Conservation (phyloP, 2,797 vertebrate genomes). For the Kryptopterus vitreolus region DNA sequence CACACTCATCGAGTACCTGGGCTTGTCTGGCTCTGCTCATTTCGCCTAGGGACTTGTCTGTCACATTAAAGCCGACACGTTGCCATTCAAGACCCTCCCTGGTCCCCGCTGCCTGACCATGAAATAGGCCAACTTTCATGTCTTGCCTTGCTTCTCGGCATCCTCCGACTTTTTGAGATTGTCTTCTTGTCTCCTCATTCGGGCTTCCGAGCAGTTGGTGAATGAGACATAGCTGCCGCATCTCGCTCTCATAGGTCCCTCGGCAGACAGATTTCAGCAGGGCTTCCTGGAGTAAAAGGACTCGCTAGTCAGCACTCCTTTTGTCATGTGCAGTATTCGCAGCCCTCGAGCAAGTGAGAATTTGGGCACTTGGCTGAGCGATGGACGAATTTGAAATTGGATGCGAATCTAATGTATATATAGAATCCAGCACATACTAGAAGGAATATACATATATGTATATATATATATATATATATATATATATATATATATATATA, state of each 20-base stretch:
- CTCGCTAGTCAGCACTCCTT: conserved; percentile 49
- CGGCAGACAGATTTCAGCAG: conserved; percentile 62
- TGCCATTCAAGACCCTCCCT: conserved; percentile 79
- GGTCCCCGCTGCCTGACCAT: conserved; percentile 74
- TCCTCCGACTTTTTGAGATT: conserved; percentile 71
- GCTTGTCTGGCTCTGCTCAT: conserved; percentile 71
- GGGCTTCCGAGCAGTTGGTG: conserved; percentile 64
- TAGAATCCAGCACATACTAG: background rate
- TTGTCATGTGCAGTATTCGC: conserved; percentile 49
- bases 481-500: background rate
- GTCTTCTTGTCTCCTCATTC: conserved; percentile 45
- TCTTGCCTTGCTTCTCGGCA: conserved; percentile 72
- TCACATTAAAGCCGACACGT: conserved; percentile 82
- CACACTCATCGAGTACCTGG: conserved; percentile 81
- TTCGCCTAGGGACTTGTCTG: conserved; percentile 82
- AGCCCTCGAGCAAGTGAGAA: conserved; percentile 47
- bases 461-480: background rate
- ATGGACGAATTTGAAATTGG: conserved; percentile 37
- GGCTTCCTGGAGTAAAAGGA: conserved; percentile 52
- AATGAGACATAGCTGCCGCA: conserved; percentile 66
- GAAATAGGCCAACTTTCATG: conserved; percentile 85
- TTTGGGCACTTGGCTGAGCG: conserved; percentile 38
- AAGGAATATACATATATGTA: background rate
- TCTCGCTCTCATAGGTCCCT: conserved; percentile 49
- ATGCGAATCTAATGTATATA: background rate